Evolutionary conservation across 2,797 vertebrate genomes (phyloP), one percentile per base, ranked within the genome.

Genomic region (Bradypodion ventrale): DNA sequence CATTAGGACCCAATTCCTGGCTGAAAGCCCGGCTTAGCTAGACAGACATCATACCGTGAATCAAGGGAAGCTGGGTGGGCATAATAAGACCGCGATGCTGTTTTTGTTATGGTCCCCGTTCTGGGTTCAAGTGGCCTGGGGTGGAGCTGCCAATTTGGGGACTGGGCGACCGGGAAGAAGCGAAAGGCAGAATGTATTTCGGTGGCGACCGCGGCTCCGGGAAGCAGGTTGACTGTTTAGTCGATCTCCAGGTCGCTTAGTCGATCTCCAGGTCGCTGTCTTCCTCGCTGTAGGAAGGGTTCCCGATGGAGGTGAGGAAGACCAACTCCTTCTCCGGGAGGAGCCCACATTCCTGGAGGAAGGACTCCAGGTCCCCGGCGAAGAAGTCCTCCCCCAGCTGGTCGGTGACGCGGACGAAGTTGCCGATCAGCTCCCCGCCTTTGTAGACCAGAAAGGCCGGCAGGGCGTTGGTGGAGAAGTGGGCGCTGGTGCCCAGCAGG

Each of bases 361-460:
- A 97, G 3, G 97, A 97, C 94, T 99, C 98, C 90, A 99, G 91
- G 80, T 99, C 99, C 25, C 98, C 97, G 0, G 99, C 99, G 66
- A 99, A 99, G 95, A 99, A 99, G 94, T 99, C 99, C 76, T 98
- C 97, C 1, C 99, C 99, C 0, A 99, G 97, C 93, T 99, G 98
- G 95, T 99, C 98, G 0, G 98, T 99, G 93, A 99, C 95, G 7
- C 99, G 96, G 88, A 99, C 97, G 23, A 99, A 98, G 86, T 99
- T 99, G n/a, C 98, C 99, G 0, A 99, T 97, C 91, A 99, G 95
- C 87, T 99, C 98, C 0, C 99, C 98, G 0, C 93, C 97, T 91
- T 98, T 98, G 89, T 99, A 99, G 82, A 99, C 95, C 15, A 99
- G 97, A 90, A 99, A 93, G 0, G 99, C 98, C 0, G 99, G 99